These are phyloP conservation scores for Calypte anna DNA, from an alignment of 2,113 vertebrate genomes.

Conservation along the genomic window DNA sequence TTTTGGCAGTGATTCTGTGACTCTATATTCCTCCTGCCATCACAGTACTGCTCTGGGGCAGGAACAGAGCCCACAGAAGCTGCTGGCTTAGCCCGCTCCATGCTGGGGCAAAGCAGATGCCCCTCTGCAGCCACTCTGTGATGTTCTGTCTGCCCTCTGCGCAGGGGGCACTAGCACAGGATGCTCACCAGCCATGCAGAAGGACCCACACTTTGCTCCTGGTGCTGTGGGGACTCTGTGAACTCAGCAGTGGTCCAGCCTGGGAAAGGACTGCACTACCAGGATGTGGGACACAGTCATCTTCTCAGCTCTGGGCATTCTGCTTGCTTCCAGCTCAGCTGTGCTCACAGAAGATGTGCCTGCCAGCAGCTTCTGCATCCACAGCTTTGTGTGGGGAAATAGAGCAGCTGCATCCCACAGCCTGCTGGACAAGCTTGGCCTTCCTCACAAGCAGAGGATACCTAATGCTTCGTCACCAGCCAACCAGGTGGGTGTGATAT, in stretches of 20 bases:
- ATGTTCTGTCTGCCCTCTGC: not conserved
- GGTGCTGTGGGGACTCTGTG: not conserved
- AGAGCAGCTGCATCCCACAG: not conserved
- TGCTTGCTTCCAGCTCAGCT: not conserved
- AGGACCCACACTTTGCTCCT: not conserved
- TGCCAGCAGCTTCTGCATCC: not conserved
- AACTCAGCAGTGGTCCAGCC: not conserved
- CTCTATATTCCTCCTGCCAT: not conserved
- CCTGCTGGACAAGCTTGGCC: not conserved
- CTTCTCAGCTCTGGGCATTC: not conserved
- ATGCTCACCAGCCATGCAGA: not conserved
- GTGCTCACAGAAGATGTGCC: not conserved
- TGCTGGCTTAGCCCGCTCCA: not conserved
- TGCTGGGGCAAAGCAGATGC: not conserved
- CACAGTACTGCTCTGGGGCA: not conserved
- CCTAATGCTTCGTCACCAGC: not conserved
- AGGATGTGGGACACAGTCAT: not conserved
- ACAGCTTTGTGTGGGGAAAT: not conserved
- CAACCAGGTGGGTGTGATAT: not conserved
- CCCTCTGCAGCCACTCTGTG: accelerated
- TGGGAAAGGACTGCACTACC: not conserved
- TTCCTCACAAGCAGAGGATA: not conserved
- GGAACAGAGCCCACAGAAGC: not conserved
- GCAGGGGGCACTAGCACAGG: not conserved
- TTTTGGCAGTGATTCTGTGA: not conserved